Evolutionary conservation across 2,888 invertebrate species (phyloP).

Genomic region (Geophilus truncorum): DNA sequence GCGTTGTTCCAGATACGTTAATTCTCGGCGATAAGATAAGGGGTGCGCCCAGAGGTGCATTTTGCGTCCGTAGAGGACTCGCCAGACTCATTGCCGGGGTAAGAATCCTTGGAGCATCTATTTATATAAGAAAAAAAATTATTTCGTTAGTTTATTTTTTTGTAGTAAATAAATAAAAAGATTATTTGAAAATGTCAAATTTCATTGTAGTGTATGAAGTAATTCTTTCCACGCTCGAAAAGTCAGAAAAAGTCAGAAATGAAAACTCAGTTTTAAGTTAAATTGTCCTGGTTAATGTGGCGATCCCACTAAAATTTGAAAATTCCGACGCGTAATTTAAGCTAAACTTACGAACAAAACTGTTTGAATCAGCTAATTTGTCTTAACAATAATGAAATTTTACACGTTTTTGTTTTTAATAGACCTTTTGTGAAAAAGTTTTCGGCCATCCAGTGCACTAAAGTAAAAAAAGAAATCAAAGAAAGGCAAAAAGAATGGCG

Average conservation of each 20-base stretch:
- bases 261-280: too few relatives aligned
- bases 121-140: too few relatives aligned
- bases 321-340: neutral
- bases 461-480: neutral
- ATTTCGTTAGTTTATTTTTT: too few relatives aligned
- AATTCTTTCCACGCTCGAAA: too few relatives aligned
- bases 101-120: conserved; percentile 41
- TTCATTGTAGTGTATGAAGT: neutral
- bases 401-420: neutral
- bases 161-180: too few relatives aligned
- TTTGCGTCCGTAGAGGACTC: conserved; percentile 56
- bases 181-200: neutral
- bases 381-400: neutral
- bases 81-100: conserved; percentile 36
- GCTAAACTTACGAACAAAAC: neutral
- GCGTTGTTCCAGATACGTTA: conserved; percentile 69
- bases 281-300: too few relatives aligned
- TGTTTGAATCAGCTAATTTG: neutral
- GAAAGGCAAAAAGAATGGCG: neutral
- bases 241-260: too few relatives aligned
- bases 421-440: neutral
- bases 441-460: neutral
- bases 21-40: conserved; percentile 86
- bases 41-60: conserved; percentile 82
- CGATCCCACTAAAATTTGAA: too few relatives aligned